Evolutionary conservation across 2,797 vertebrate genomes (phyloP).

Genomic region (Pangasius sanitwongsei): DNA sequence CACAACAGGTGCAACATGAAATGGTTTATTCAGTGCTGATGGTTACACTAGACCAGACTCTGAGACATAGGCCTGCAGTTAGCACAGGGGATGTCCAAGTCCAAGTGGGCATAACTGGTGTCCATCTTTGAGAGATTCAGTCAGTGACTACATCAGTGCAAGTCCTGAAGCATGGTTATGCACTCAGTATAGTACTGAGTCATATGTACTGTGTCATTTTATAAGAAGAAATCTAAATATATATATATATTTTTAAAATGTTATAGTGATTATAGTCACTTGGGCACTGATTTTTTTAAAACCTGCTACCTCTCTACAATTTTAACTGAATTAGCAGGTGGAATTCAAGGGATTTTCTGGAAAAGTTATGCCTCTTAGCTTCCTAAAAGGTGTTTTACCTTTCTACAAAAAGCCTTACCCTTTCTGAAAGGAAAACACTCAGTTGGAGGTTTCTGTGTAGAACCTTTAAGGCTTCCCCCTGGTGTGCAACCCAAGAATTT

Average conservation of each 20-base stretch:
- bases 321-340: not conserved
- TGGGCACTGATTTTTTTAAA: not conserved
- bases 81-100: not conserved
- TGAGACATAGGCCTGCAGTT: not conserved
- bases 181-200: no score
- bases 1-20: not conserved
- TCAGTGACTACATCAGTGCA: not conserved
- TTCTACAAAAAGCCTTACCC: not conserved
- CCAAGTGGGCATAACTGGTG: not conserved
- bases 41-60: not conserved
- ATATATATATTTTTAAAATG: not conserved
- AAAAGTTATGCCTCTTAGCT: not conserved
- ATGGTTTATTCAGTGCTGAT: constrained; percentile 2
- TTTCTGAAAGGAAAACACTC: not conserved
- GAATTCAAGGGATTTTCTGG: not conserved
- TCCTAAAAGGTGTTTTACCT: not conserved
- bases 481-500: not conserved
- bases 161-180: not conserved
- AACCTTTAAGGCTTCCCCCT: not conserved
- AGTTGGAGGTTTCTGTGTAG: not conserved
- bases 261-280: not conserved
- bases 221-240: not conserved
- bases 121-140: not conserved
- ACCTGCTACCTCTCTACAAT: not conserved
- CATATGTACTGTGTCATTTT: not conserved